Base-by-base conservation (phyloP, 2,888 invertebrate species). In the Rugalucina vietnamica region DNA sequence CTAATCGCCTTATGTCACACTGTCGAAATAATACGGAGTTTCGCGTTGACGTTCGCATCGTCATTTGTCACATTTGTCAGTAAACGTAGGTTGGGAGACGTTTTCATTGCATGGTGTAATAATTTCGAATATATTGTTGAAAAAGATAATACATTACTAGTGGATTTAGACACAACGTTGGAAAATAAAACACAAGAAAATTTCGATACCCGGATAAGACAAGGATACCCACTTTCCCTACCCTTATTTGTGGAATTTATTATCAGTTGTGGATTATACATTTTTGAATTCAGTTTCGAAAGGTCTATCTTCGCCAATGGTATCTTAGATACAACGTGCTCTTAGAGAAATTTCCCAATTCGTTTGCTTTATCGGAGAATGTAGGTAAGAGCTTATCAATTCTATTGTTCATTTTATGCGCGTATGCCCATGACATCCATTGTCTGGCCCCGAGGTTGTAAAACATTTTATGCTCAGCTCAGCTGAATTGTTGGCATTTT, bases 61-160 rank as follows among this genome's bases (percentile, higher is more conserved):
- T 29, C 32, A 34, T 65, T 65, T 65, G 65, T 65, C 65, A 65
- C 34, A 18, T 65, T 65, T 65, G 65, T 65, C 65, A 65, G 65
- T 34, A 34, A 12, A 65, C 65, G 65, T 65, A 34, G 65, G 65
- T 34, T 10, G 10, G 34, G 29, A 65, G 65, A 65, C 65, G 65
- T 65, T 65, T 65, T 65, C 65, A 65, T 65, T 65, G 34, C 65
- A 65, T 4, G 14, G 65, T 65, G 65, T 65, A 34, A 65, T 34
- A 34, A 34, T 65, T 65, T 65, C 65, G 65, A 65, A 34, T 8
- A 34, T 65, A 65, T 34, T 34, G 34, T 21, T 29, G 65, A 65
- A 14, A 32, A 34, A 65, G 1, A 65, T 18, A 65, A 65, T 34
- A 65, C 65, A 65, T 65, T 34, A 65, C 21, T 29, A 10, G 65